Percentiles rank a stretch among this genome's conserved stretches.
phyloP scores from a whole-genome alignment of 2,888 invertebrate species.

The Dione juno region DNA sequence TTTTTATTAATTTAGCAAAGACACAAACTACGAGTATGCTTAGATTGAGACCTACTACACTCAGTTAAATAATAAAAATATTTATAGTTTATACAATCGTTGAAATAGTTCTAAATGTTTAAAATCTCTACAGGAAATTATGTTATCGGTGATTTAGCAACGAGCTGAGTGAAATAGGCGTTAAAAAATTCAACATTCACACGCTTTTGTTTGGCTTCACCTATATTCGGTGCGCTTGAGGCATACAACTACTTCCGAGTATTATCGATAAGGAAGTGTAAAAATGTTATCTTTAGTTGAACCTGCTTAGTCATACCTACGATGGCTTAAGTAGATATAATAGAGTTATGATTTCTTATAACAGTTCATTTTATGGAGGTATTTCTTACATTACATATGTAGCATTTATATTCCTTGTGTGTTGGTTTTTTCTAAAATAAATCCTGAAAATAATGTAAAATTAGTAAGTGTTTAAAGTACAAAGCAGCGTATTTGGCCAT shows the following conservation, averaged over 20 bases:
- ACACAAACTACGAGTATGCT: neutral
- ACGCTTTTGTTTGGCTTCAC: conserved; percentile 62
- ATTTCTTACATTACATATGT: neutral
- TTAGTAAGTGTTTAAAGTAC: neutral
- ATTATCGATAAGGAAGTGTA: conserved; percentile 68
- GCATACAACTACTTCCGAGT: conserved; percentile 60
- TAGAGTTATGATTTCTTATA: neutral
- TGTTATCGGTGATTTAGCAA: conserved; percentile 50
- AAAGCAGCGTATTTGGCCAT: neutral
- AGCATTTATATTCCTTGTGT: neutral
- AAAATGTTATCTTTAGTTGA: conserved; percentile 53
- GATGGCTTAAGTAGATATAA: conserved; percentile 37
- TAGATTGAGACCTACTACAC: no score
- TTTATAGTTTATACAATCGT: neutral
- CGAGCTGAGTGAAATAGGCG: conserved; percentile 56
- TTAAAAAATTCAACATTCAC: conserved; percentile 60
- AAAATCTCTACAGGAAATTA: conserved; percentile 31
- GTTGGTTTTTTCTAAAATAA: neutral
- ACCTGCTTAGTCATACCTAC: conserved; percentile 49
- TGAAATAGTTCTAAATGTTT: neutral
- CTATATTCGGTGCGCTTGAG: conserved; percentile 44
- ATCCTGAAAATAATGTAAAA: neutral
- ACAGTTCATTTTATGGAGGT: neutral
- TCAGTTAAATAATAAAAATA: neutral
- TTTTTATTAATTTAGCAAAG: neutral